A percentile compares a stretch with the other conserved stretches of the same genome.
These are phyloP conservation scores for Phyllostomus hastatus DNA, from an alignment of 2,113 vertebrate genomes.

Conservation along the genomic window DNA sequence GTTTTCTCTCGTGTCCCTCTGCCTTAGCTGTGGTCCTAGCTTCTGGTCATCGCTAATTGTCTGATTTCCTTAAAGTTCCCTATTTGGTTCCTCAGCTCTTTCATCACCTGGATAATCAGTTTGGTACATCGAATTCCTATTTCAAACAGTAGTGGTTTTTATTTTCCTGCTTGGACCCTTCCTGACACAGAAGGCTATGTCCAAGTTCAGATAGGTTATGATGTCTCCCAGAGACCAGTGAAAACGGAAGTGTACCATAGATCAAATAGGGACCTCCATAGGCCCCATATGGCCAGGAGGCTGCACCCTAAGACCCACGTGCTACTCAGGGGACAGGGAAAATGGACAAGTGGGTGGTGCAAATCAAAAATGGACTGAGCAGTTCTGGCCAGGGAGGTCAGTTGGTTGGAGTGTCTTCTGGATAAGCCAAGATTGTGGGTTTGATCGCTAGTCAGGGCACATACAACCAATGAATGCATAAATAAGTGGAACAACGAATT, in stretches of 20 bases:
- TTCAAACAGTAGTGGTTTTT: not conserved
- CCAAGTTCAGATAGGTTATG: not conserved
- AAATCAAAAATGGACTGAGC: too few species aligned
- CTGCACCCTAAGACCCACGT: accelerated
- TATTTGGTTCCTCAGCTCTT: not conserved
- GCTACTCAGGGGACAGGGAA: not conserved
- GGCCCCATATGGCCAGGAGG: not conserved
- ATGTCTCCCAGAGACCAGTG: not conserved
- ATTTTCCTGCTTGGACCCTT: not conserved
- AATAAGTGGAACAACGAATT: too few species aligned
- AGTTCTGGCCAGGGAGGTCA: not conserved
- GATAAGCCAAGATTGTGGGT: too few species aligned
- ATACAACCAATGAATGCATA: too few species aligned
- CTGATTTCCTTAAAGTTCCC: not conserved
- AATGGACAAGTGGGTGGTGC: not conserved
- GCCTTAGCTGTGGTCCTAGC: not conserved
- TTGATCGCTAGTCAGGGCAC: too few species aligned
- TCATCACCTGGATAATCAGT: not conserved
- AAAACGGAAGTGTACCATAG: not conserved
- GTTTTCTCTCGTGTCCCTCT: not conserved
- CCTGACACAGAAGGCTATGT: not conserved
- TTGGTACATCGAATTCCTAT: not conserved
- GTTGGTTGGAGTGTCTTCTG: too few species aligned
- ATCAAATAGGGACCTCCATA: not conserved
- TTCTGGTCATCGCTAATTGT: too few species aligned